phyloP scores from a whole-genome alignment of 2,113 vertebrate genomes.

The Lepus timidus region DNA sequence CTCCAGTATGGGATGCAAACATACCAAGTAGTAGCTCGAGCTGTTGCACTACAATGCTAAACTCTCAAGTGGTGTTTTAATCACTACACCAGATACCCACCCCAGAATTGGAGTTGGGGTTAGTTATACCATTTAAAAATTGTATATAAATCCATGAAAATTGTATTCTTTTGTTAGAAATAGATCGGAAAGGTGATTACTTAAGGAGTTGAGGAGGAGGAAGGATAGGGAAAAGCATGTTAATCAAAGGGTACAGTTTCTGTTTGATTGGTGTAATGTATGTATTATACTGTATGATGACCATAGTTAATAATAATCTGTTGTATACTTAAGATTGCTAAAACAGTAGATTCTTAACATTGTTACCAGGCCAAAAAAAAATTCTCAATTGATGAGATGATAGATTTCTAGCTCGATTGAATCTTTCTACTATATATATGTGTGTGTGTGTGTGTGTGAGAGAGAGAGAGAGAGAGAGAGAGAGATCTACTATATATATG shows the following conservation, averaged over 20 bases:
- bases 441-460: too few relatives aligned
- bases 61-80: too few relatives aligned
- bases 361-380: neutral
- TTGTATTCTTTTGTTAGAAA: neutral
- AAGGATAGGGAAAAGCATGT: neutral
- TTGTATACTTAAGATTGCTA: neutral
- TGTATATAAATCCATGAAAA: neutral
- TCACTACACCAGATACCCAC: too few relatives aligned
- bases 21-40: too few relatives aligned
- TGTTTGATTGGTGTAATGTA: neutral
- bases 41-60: too few relatives aligned
- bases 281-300: neutral
- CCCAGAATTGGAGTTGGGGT: too few relatives aligned
- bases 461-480: too few relatives aligned
- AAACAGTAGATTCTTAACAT: neutral
- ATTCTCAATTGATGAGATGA: neutral
- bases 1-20: too few relatives aligned
- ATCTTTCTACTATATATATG: neutral
- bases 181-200: neutral
- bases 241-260: neutral
- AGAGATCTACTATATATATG: too few relatives aligned
- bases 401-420: neutral
- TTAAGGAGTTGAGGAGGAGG: neutral
- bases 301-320: neutral
- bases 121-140: slow-evolving; percentile 37